Percentiles rank a stretch among this genome's conserved stretches.
phyloP scores from a whole-genome alignment of 1,140 invertebrate species.

The Zeugodacus cucurbitae region DNA sequence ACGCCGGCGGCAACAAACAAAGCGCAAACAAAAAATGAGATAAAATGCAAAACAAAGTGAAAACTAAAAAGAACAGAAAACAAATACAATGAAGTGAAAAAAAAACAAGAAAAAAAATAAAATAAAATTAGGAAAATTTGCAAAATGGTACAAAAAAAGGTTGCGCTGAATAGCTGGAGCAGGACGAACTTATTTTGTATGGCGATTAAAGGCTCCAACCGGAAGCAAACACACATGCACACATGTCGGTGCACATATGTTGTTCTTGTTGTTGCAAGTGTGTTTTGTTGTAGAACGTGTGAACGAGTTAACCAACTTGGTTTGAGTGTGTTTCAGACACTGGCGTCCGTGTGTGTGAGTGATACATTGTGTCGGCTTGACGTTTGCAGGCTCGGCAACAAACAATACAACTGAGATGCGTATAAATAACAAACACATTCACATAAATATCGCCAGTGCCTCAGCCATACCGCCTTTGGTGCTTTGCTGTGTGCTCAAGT shows the following conservation, averaged over 20 bases:
- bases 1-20: neutral
- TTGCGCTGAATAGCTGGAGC: neutral
- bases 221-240: neutral
- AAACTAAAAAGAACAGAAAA: neutral
- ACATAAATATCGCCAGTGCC: neutral
- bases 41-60: neutral
- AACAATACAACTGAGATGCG: neutral
- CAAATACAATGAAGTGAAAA: neutral
- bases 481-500: neutral
- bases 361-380: slow-evolving; percentile 9
- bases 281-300: neutral
- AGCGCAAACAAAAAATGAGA: neutral
- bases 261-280: too few species aligned
- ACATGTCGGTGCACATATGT: neutral
- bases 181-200: neutral
- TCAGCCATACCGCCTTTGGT: neutral
- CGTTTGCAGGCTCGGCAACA: neutral
- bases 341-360: neutral
- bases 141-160: neutral
- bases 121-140: neutral
- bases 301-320: neutral
- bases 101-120: neutral
- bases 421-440: neutral
- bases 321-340: slow-evolving; percentile 13
- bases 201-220: neutral